Evolutionary conservation across 92 coral and sea anemone genomes (phyloP).

Genomic region (Epizoanthus scotinus): DNA sequence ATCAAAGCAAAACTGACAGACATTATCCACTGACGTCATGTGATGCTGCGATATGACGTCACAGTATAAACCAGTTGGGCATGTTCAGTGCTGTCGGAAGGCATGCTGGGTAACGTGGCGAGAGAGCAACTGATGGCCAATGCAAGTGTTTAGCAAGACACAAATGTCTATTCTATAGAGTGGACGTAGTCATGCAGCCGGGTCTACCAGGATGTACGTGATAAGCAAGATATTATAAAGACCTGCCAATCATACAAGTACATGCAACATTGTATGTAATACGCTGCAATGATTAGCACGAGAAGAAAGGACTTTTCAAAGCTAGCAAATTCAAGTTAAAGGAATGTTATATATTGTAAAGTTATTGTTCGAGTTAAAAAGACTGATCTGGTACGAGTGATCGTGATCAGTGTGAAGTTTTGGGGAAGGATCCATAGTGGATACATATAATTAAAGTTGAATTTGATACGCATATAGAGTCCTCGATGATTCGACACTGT

Average conservation of each 20-base stretch:
- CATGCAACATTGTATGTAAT: background rate
- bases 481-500: too few species aligned
- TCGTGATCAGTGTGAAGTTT: too few species aligned
- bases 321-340: too few species aligned
- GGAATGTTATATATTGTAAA: background rate
- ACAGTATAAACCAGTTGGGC: background rate
- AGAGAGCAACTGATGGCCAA: too few species aligned
- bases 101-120: background rate
- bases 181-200: background rate
- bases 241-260: background rate
- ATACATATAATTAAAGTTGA: too few species aligned
- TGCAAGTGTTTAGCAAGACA: too few species aligned
- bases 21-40: conserved; percentile 50
- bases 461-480: too few species aligned
- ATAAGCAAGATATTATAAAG: background rate
- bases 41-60: background rate
- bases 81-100: background rate
- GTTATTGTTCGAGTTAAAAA: background rate
- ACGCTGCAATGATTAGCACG: background rate
- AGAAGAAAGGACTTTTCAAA: conserved; percentile 23
- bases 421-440: too few species aligned
- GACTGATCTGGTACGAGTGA: too few species aligned
- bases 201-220: background rate
- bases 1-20: conserved; percentile 82
- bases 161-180: background rate